A percentile compares a stretch with the other conserved stretches of the same genome.
phyloP scores from a whole-genome alignment of 2,888 invertebrate genomes.

The Tetragnatha montana region DNA sequence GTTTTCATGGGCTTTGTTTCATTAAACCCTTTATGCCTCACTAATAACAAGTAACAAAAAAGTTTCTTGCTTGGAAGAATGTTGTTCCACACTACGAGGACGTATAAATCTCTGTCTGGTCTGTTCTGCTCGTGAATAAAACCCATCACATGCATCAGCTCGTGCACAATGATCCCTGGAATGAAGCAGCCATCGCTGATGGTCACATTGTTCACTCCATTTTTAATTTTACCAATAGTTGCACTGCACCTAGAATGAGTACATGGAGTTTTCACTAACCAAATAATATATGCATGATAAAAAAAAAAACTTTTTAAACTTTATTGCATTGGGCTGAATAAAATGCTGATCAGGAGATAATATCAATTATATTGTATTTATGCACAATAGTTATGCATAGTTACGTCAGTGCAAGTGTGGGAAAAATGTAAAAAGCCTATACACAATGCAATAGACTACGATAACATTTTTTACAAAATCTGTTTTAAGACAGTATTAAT shows the following conservation, averaged over 20 bases:
- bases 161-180: slow-evolving; percentile 51
- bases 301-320: too few relatives aligned
- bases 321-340: too few relatives aligned
- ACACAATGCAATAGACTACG: not conserved
- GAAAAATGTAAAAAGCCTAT: not conserved
- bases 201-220: slow-evolving; percentile 10
- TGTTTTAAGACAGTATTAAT: not conserved
- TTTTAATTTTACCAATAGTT: slow-evolving; percentile 9
- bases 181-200: slow-evolving; percentile 32
- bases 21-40: too few relatives aligned
- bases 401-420: too few relatives aligned
- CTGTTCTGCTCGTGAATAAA: slow-evolving; percentile 68
- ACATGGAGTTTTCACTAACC: not conserved
- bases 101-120: slow-evolving; percentile 59
- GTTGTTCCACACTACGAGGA: slow-evolving; percentile 53
- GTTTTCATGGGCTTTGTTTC: too few relatives aligned
- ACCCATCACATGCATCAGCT: slow-evolving; percentile 63
- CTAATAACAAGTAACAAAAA: not conserved
- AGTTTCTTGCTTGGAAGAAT: slow-evolving; percentile 28
- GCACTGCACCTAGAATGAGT: slow-evolving; percentile 46
- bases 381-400: too few relatives aligned
- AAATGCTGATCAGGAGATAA: too few relatives aligned
- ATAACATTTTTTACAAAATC: not conserved
- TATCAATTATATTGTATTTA: too few relatives aligned
- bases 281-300: too few relatives aligned